These are phyloP conservation scores for Apis mellifera DNA, from an alignment of 1,140 invertebrate species.

Conservation along the genomic window DNA sequence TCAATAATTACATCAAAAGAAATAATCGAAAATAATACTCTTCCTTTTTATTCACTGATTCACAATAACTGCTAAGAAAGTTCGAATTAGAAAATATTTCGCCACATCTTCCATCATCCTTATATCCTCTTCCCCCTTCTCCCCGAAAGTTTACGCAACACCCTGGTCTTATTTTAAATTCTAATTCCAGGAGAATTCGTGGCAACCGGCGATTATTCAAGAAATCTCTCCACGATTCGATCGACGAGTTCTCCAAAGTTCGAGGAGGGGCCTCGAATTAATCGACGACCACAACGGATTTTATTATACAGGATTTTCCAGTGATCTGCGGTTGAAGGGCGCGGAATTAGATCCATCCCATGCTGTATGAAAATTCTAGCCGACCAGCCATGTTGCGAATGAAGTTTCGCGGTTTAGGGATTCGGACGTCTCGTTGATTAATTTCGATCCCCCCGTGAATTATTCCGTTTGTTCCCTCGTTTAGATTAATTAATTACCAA, in stretches of 20 bases:
- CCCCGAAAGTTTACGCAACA: background rate
- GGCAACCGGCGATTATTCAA: slow-evolving; percentile 12
- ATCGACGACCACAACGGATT: background rate
- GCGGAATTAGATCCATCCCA: background rate
- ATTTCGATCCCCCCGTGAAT: background rate
- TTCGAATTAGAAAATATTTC: background rate
- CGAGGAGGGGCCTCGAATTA: slow-evolving; percentile 13
- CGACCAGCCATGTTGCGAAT: background rate
- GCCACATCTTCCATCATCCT: background rate
- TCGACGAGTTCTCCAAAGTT: slow-evolving; percentile 23
- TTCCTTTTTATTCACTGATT: too few relatives aligned
- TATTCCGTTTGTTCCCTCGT: background rate
- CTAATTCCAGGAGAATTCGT: background rate
- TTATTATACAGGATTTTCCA: slow-evolving; percentile 7
- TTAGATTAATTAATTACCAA: background rate
- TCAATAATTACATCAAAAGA: too few relatives aligned
- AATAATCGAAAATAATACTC: too few relatives aligned
- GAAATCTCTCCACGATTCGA: slow-evolving; percentile 19
- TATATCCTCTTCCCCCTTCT: background rate
- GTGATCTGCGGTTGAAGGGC: too few relatives aligned
- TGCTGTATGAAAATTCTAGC: background rate
- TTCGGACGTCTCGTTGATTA: background rate
- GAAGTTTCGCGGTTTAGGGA: background rate
- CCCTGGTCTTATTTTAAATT: background rate
- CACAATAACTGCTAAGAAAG: too few relatives aligned